These are phyloP conservation scores for Schizothorax lantsangensis DNA, from an alignment of 2,797 vertebrate genomes.

Conservation along the genomic window DNA sequence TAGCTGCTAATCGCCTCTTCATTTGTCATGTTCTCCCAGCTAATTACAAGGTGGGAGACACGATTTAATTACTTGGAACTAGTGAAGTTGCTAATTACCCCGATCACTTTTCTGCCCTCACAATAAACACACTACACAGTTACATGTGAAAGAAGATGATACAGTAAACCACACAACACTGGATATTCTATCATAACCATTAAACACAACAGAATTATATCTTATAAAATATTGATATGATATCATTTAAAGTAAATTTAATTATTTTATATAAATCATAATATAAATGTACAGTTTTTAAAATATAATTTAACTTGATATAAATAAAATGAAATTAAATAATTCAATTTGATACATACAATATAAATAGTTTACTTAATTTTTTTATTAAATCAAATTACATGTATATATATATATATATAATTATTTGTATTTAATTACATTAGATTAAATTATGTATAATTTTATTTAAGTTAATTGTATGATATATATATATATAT, in stretches of 20 bases:
- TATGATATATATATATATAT: no score
- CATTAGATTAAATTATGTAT: no score
- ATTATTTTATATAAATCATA: neutral
- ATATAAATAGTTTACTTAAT: no score
- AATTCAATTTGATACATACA: no score
- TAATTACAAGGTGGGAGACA: conserved; percentile 71
- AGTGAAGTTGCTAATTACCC: conserved; percentile 68
- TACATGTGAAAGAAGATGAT: neutral
- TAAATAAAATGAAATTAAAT: neutral
- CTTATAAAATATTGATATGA: neutral
- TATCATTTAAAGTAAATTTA: neutral
- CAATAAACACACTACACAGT: conserved; percentile 2
- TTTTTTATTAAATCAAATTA: no score
- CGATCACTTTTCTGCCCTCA: conserved; percentile 66
- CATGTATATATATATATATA: no score
- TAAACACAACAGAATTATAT: neutral
- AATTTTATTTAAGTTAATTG: no score
- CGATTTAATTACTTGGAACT: conserved; percentile 75
- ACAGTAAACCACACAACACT: neutral
- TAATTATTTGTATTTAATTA: no score
- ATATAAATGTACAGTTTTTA: neutral
- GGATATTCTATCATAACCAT: neutral
- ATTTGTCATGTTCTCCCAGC: conserved; percentile 74
- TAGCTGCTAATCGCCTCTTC: conserved; percentile 70
- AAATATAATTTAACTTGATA: neutral